phyloP scores from a whole-genome alignment of 2,888 invertebrate species.

The Morpho achilles region DNA sequence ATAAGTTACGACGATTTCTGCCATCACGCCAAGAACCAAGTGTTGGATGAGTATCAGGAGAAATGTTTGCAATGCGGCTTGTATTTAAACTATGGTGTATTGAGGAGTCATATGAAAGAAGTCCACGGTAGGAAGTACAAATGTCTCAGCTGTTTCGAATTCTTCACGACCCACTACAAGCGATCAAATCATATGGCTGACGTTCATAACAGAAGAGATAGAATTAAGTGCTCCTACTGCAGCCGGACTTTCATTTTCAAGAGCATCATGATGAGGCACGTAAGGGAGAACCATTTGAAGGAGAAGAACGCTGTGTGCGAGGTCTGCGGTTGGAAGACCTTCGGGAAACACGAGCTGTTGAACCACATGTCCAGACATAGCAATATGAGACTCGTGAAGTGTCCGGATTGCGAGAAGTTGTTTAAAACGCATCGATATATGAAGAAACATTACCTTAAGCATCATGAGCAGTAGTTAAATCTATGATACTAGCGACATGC shows the following conservation, averaged over 20 bases:
- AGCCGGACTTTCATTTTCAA: conserved; percentile 29
- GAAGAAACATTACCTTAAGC: conserved; percentile 37
- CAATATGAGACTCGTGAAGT: conserved; percentile 36
- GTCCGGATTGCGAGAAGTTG: conserved; percentile 37
- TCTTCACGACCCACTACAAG: conserved; percentile 31
- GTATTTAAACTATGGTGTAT: conserved; percentile 19
- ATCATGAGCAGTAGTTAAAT: conserved; percentile 25
- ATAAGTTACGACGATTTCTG: conserved; percentile 47
- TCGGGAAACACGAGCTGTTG: conserved; percentile 31
- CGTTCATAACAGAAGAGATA: conserved; percentile 28
- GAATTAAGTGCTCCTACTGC: conserved; percentile 29
- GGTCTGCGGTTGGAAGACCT: conserved; percentile 40
- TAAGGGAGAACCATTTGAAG: conserved; percentile 39
- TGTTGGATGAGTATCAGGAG: conserved; percentile 17
- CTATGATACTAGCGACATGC: neutral
- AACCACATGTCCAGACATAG: conserved; percentile 41
- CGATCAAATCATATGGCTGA: conserved; percentile 29
- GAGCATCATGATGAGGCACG: conserved; percentile 35
- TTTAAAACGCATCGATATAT: conserved; percentile 41
- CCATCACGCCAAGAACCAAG: conserved; percentile 42
- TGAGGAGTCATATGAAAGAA: conserved; percentile 30
- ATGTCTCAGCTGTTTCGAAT: conserved; percentile 28
- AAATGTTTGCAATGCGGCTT: conserved; percentile 28
- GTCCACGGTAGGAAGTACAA: conserved; percentile 30
- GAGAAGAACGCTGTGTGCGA: conserved; percentile 41